Evolutionary conservation across 2,113 vertebrate genomes (phyloP), one percentile per base, ranked within the genome.

Genomic region (Pholis gunnellus): DNA sequence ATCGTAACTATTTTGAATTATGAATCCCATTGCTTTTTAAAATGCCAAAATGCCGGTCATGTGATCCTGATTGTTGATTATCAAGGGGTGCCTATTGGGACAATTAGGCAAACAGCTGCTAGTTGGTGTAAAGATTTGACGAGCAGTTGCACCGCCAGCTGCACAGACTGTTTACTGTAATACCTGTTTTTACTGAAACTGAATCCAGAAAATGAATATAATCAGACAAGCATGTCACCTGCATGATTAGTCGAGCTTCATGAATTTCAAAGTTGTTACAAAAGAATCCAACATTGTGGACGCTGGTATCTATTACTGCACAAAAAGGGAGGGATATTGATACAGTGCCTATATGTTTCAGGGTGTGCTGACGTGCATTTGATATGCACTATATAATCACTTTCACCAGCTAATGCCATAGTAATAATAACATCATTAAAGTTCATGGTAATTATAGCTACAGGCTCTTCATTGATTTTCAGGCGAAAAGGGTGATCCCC

Each of bases 371-470:
- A 88, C 83, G 79, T 82, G 70, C 11, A 40, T 89, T 81, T 87
- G 65, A 86, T 85, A 81, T n/a, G 42, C 78, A 82, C 82, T 74
- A 60, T 78, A 54, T 72, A 88, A 87, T 88, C 88, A 86, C 84
- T 93, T 90, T 86, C 72, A 82, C 78, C 67, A 81, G 80, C 82
- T 60, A 78, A 90, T 89, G 82, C 77, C 82, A 85, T 81, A 75
- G 77, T 93, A 94, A 94, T 95, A 93, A 94, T 94, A 94, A 95
- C 92, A 93, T 91, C 88, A 94, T 93, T 90, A 93, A 93, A 88
- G 75, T 83, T 79, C 79, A 82, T 89, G 73, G 90, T 94, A 94
- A 95, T 94, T 94, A 93, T 93, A 89, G 89, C 94, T 93, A 76
- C 85, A 79, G 93, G 93, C 89, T 84, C 65, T 84, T 88, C 91